Base-by-base conservation (phyloP, 2,797 vertebrate genomes). In the Danio kyathit region DNA sequence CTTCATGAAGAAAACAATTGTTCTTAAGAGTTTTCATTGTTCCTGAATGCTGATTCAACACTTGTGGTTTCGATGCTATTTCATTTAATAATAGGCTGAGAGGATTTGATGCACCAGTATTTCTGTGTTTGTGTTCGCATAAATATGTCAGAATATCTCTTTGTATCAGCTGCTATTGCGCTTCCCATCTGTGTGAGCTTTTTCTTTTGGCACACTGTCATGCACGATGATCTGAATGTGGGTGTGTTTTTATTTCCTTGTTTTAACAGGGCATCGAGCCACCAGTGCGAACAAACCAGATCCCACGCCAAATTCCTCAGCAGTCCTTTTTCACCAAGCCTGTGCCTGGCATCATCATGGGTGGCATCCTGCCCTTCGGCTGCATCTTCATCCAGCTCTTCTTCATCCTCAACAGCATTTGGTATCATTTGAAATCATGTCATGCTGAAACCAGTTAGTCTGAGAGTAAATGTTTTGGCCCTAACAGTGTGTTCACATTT, bases 301-400 rank as follows among this genome's bases (percentile, higher is more conserved):
- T 97, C 76, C 95, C 95, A 1, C 94, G 94, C 4, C 94, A 96
- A 60, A 96, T 96, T 85, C 95, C 96, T 0, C 93, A 94, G 67
- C 95, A 98, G 90, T 96, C 94, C 0, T 97, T 98, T 86, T 97
- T 96, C 80, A 96, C 93, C 7, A 97, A 96, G 82, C 94, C 96
- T 0, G 78, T 96, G 48, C 94, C 96, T 69, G 96, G 95, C 5
- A 95, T 98, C 8, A 63, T 98, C 16, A 95, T 98, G 93, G 95
- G 96, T 0, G 96, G 96, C 2, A 96, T 98, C 87, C 89, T 98
- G 69, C 95, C 96, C 2, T 98, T 98, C 76, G 96, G 96, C 38
- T 98, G 96, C 86, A 96, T 97, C 91, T 97, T 99, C 87, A 96
- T 97, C 84, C 96, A 98, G 84, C 94, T 98, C 5, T 96, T 97